Evolutionary conservation across 2,113 vertebrate genomes (phyloP).

Genomic region (Ailurus styani): DNA sequence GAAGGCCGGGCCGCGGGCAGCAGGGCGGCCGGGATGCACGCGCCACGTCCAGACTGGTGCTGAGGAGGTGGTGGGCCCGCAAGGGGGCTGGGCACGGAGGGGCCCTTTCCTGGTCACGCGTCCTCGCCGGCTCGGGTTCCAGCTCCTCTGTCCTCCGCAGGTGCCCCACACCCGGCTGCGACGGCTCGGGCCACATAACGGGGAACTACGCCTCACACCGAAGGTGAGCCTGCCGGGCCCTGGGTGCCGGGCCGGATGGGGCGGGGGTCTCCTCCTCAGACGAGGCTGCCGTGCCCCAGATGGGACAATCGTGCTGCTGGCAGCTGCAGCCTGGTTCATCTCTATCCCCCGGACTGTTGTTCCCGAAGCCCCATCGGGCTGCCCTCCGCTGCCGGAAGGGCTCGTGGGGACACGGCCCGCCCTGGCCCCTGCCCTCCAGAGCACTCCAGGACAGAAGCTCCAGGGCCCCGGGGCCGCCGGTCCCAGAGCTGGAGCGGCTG

Average conservation of each 20-base stretch:
- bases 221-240: constrained; percentile 77
- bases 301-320: constrained; percentile 61
- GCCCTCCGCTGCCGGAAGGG: constrained; percentile 67
- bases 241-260: accelerated
- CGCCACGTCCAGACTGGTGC: neutral
- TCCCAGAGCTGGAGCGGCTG: constrained; percentile 52
- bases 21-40: neutral
- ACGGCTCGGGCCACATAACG: constrained; percentile 89
- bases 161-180: constrained; percentile 90
- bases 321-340: constrained; percentile 66
- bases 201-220: constrained; percentile 89
- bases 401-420: constrained; percentile 67
- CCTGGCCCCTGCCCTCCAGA: neutral
- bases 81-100: neutral
- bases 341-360: constrained; percentile 69
- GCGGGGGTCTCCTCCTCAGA: neutral
- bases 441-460: neutral
- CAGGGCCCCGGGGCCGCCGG: neutral
- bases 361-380: constrained; percentile 70
- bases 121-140: neutral
- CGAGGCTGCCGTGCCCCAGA: constrained; percentile 55
- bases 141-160: constrained; percentile 70
- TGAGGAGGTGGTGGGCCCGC: neutral
- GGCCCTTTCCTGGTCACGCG: neutral
- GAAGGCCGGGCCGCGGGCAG: neutral